Evolutionary conservation across 1,140 invertebrate species (phyloP).

Genomic region (Prorops nasuta): DNA sequence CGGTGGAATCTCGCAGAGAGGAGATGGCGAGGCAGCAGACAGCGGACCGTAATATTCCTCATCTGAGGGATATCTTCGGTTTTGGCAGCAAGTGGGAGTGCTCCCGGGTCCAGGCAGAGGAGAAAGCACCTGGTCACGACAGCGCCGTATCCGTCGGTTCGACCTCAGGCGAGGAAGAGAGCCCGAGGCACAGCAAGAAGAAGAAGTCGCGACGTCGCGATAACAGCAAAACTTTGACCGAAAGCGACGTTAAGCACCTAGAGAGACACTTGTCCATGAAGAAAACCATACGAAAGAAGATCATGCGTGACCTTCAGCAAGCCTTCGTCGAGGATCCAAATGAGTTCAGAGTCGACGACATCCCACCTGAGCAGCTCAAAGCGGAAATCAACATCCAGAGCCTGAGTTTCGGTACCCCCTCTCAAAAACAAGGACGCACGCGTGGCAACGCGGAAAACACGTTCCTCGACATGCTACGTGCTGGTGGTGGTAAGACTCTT

Average conservation of each 20-base stretch:
- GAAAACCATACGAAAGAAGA: conserved; percentile 82
- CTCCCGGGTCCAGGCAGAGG: conserved; percentile 35
- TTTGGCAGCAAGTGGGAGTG: conserved; percentile 53
- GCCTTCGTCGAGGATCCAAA: conserved; percentile 75
- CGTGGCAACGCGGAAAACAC: conserved; percentile 64
- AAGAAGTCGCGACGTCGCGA: conserved; percentile 58
- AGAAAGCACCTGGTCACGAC: conserved; percentile 52
- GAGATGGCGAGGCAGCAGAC: conserved; percentile 52
- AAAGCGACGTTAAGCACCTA: conserved; percentile 72
- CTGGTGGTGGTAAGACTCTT: conserved; percentile 37
- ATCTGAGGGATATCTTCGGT: conserved; percentile 69
- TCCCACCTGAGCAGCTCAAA: conserved; percentile 66
- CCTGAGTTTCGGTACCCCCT: conserved; percentile 60
- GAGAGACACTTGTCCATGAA: conserved; percentile 84
- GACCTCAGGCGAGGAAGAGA: conserved; percentile 60
- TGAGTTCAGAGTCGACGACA: conserved; percentile 68
- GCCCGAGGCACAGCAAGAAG: conserved; percentile 60
- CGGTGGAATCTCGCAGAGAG: no score
- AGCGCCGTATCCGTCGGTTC: conserved; percentile 58
- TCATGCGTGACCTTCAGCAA: conserved; percentile 77
- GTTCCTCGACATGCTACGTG: conserved; percentile 69
- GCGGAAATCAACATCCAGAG: conserved; percentile 68
- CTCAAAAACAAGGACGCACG: conserved; percentile 51
- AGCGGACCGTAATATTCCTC: conserved; percentile 67
- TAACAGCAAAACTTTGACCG: conserved; percentile 63